Evolutionary conservation across 1,140 invertebrate species (phyloP).

Genomic region (Aphis gossypii): DNA sequence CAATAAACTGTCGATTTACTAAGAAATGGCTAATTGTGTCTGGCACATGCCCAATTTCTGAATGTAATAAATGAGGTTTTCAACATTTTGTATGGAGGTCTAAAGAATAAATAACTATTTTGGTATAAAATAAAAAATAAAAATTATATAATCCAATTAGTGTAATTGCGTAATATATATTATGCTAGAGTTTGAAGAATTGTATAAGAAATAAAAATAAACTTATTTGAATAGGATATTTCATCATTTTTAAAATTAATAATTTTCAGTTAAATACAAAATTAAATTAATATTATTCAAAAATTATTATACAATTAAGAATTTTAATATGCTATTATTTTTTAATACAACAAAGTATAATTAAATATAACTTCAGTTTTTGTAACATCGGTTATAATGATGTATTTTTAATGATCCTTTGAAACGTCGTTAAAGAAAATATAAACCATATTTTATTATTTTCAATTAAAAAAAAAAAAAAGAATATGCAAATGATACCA

Average conservation of each 20-base stretch:
- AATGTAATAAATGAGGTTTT: not conserved
- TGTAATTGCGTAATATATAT: not conserved
- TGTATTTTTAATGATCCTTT: slow-evolving; percentile 41
- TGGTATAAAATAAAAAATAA: not conserved
- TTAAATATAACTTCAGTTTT: slow-evolving; percentile 39
- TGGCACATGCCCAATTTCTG: not conserved
- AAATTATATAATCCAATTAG: slow-evolving; percentile 11
- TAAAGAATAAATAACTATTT: not conserved
- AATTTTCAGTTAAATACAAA: not conserved
- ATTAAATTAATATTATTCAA: not conserved
- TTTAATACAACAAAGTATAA: slow-evolving; percentile 3
- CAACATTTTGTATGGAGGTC: not conserved
- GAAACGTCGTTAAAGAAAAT: slow-evolving; percentile 44
- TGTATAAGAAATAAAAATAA: not conserved
- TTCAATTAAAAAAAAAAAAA: slow-evolving; percentile 35
- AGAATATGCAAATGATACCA: not conserved
- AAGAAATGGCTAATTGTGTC: not conserved
- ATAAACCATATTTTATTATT: slow-evolving; percentile 5
- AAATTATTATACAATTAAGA: slow-evolving; percentile 32
- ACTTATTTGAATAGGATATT: not conserved
- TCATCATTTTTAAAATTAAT: not conserved
- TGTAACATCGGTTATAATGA: slow-evolving; percentile 44
- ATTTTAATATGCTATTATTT: slow-evolving; percentile 22
- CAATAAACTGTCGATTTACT: not conserved
- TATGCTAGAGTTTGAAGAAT: not conserved